phyloP scores from a whole-genome alignment of 2,888 invertebrate species.

The Pelosia muscerda region DNA sequence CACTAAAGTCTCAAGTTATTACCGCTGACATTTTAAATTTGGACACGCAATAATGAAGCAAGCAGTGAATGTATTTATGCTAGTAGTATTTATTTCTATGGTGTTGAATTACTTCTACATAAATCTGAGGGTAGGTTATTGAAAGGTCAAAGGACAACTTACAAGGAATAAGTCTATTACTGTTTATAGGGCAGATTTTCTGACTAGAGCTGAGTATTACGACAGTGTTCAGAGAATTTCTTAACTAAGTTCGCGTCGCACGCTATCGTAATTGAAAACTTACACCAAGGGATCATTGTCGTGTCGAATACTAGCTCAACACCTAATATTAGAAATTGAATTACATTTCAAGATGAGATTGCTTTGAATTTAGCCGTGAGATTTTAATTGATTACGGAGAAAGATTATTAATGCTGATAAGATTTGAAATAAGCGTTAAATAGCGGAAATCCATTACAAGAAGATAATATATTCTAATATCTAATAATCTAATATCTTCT shows the following conservation, averaged over 20 bases:
- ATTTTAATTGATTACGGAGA: background rate
- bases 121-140: no score
- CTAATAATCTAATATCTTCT: no score
- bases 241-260: background rate
- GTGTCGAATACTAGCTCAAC: background rate
- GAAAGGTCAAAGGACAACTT: background rate
- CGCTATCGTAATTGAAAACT: constrained; percentile 2
- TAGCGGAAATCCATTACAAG: no score
- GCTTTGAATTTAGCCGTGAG: background rate
- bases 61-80: no score
- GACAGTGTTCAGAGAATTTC: background rate
- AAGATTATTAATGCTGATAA: no score
- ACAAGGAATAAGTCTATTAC: background rate
- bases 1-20: no score
- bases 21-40: no score
- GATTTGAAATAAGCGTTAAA: no score
- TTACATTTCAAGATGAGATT: background rate
- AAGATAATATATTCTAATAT: no score
- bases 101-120: no score
- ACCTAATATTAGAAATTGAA: background rate
- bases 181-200: background rate
- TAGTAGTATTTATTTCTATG: no score
- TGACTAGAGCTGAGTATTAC: background rate
- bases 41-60: no score
- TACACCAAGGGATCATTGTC: background rate